phyloP scores from a whole-genome alignment of 1,140 invertebrate species.

The Rhizoglyphus robini region DNA sequence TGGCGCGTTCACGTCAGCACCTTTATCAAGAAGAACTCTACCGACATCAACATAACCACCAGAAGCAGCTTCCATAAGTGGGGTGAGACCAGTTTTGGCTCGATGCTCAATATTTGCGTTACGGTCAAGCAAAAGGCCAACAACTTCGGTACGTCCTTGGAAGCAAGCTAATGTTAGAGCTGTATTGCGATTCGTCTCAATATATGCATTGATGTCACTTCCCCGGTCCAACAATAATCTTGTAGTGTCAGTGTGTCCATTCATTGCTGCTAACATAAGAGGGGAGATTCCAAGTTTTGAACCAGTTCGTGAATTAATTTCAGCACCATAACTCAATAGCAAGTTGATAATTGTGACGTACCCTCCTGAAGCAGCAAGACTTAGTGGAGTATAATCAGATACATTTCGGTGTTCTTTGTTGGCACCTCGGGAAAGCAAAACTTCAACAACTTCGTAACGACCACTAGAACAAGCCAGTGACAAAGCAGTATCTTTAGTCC shows the following conservation, averaged over 20 bases:
- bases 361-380: conserved; percentile 89
- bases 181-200: conserved; percentile 98
- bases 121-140: conserved; percentile 81
- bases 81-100: conserved; percentile 95
- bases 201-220: conserved; percentile 98
- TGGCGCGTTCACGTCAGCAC: conserved; percentile 94
- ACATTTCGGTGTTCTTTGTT: conserved; percentile 99
- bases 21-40: conserved; percentile 81
- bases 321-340: conserved; percentile 69
- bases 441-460: conserved; percentile 83
- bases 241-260: conserved; percentile 78
- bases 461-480: conserved; percentile 95
- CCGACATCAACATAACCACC: conserved; percentile 98
- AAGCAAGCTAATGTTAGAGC: conserved; percentile 97
- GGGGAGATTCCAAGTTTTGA: conserved; percentile 96
- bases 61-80: conserved; percentile 97
- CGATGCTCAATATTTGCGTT: conserved; percentile 98
- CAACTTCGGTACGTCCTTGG: conserved; percentile 96
- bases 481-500: conserved; percentile 95
- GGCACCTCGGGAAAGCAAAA: conserved; percentile 68
- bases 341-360: conserved; percentile 98
- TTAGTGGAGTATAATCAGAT: conserved; percentile 95
- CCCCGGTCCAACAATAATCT: conserved; percentile 84
- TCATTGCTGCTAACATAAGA: conserved; percentile 98
- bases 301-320: conserved; percentile 94